Conservation (phyloP, 1,140 invertebrate genomes). For the Zaprionus taronus region DNA sequence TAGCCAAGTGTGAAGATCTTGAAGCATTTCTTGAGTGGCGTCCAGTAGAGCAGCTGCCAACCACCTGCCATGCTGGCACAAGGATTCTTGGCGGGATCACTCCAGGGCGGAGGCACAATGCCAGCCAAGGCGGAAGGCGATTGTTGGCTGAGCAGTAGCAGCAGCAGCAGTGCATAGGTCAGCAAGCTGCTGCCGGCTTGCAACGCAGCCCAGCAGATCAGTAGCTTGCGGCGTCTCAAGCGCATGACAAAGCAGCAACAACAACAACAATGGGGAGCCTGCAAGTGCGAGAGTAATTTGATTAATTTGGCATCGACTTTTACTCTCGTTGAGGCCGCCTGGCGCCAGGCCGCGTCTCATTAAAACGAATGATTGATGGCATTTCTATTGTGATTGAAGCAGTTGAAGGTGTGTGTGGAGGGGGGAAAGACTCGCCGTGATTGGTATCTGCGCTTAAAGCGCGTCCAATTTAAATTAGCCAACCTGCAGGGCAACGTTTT, state of each 20-base stretch:
- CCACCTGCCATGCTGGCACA: constrained; percentile 91
- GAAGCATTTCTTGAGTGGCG: constrained; percentile 92
- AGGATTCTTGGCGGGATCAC: constrained; percentile 91
- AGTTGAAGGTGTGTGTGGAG: neutral
- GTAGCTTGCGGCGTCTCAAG: constrained; percentile 72
- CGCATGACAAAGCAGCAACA: constrained; percentile 1
- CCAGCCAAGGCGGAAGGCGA: constrained; percentile 82
- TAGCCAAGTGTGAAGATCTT: constrained; percentile 92
- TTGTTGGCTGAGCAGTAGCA: constrained; percentile 50
- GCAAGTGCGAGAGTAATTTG: constrained; percentile 9
- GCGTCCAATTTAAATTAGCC: constrained; percentile 73
- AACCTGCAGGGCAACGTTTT: constrained; percentile 56
- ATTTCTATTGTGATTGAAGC: constrained; percentile 48
- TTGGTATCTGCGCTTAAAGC: constrained; percentile 37
- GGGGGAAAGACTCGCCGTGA: neutral
- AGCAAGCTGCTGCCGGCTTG: constrained; percentile 67
- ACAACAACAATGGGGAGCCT: neutral
- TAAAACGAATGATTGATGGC: constrained; percentile 71
- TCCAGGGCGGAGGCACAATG: constrained; percentile 93
- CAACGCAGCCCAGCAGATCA: constrained; percentile 68
- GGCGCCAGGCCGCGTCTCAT: constrained; percentile 41
- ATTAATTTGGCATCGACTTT: constrained; percentile 21
- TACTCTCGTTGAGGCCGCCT: constrained; percentile 8
- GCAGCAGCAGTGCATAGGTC: constrained; percentile 56
- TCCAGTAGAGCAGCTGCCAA: constrained; percentile 94